Conservation (phyloP, 2,797 vertebrate genomes). For the Menidia menidia region DNA sequence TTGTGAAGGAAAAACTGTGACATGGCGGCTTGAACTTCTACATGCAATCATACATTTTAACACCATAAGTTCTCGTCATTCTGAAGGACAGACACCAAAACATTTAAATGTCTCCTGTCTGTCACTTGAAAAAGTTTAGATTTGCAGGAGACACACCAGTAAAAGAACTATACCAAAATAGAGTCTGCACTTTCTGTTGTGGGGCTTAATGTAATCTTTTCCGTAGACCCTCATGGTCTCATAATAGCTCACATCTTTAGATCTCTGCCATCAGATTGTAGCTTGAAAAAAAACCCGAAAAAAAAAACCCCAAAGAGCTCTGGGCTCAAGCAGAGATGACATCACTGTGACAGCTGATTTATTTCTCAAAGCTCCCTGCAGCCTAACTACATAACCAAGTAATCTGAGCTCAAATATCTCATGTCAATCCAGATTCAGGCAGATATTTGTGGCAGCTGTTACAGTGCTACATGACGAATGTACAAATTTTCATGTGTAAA, state of each 20-base stretch:
- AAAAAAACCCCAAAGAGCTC: not conserved
- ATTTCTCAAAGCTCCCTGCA: slow-evolving; percentile 12
- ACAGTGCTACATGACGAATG: not conserved
- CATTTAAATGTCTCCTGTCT: not conserved
- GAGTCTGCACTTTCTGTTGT: slow-evolving; percentile 1
- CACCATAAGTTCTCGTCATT: not conserved
- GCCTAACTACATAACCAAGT: slow-evolving; percentile 2
- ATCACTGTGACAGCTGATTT: slow-evolving; percentile 16
- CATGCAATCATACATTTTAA: not conserved
- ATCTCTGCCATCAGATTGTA: slow-evolving; percentile 4
- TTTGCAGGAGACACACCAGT: not conserved
- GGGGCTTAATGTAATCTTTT: slow-evolving; percentile 18
- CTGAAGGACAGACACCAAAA: slow-evolving; percentile 5
- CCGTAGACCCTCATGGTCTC: not conserved
- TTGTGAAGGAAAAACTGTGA: not conserved
- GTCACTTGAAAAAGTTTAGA: not conserved
- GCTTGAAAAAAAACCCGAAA: not conserved
- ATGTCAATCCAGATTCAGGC: slow-evolving; percentile 11
- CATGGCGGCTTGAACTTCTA: not conserved
- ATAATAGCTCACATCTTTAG: slow-evolving; percentile 8
- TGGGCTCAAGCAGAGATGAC: slow-evolving; percentile 16
- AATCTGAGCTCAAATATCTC: slow-evolving; percentile 19
- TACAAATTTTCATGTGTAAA: not conserved
- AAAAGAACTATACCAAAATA: slow-evolving; percentile 17
- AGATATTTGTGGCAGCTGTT: slow-evolving; percentile 4